A percentile compares a stretch with the other conserved stretches of the same genome.
Conservation (phyloP, 2,797 vertebrate genomes). For the Peromyscus aztecus region DNA sequence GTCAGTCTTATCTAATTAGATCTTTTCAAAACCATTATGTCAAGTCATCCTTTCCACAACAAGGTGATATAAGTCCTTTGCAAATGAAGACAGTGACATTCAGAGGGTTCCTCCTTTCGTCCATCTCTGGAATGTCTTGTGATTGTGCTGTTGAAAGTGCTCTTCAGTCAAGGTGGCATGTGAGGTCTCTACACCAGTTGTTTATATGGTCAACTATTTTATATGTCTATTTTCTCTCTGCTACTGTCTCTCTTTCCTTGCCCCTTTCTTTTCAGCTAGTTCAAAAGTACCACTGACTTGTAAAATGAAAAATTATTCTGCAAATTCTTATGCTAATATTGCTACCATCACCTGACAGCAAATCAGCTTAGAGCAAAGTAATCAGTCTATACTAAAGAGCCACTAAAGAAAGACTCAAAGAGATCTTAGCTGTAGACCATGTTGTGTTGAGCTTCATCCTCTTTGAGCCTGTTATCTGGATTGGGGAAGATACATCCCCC, state of each 20-base stretch:
- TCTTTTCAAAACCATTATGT: background rate
- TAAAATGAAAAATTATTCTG: background rate
- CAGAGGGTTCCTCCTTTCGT: background rate
- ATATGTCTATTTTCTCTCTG: background rate
- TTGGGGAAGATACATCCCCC: background rate
- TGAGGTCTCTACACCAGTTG: background rate
- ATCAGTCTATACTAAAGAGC: background rate
- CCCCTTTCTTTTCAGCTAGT: slow-evolving; percentile 25
- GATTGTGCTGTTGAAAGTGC: background rate
- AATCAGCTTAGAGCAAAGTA: background rate
- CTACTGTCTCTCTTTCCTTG: background rate
- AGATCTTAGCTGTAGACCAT: background rate
- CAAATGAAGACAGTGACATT: background rate
- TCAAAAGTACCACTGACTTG: slow-evolving; percentile 62
- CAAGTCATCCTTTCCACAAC: background rate
- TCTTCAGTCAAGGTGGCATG: rapidly evolving
- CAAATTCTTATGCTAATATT: background rate
- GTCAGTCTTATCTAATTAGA: background rate
- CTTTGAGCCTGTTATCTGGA: background rate
- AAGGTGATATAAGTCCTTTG: background rate
- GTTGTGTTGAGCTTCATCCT: background rate
- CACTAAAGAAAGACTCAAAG: background rate
- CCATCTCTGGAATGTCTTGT: background rate
- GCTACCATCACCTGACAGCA: background rate
- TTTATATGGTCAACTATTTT: background rate